Percentiles rank a stretch among this genome's conserved stretches.
Evolutionary conservation across 2,113 vertebrate genomes (phyloP).

Genomic region (Amphiprion percula): DNA sequence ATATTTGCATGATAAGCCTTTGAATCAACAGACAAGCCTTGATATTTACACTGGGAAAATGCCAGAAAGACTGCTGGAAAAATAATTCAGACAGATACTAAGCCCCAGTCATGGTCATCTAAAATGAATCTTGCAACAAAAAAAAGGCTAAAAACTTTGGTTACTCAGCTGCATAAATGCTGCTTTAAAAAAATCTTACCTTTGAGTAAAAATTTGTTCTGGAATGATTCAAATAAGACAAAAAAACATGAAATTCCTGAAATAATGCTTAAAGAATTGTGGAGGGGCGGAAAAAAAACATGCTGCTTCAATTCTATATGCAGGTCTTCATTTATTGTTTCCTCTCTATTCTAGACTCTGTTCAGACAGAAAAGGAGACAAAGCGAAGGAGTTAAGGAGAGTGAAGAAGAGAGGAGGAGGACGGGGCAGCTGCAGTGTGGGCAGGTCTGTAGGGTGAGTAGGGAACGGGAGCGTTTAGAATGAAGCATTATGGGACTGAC

Average conservation of each 20-base stretch:
- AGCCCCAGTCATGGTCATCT: conserved; percentile 44
- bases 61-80: conserved; percentile 40
- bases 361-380: conserved; percentile 58
- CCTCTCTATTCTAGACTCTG: conserved; percentile 71
- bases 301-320: conserved; percentile 40
- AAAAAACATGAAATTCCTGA: conserved; percentile 28
- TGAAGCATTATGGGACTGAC: conserved; percentile 83
- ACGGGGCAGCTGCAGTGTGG: conserved; percentile 79
- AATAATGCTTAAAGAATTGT: conserved; percentile 25
- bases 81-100: conserved; percentile 49
- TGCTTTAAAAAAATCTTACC: conserved; percentile 57
- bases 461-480: conserved; percentile 83
- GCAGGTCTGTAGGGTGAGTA: conserved; percentile 86
- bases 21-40: conserved; percentile 57
- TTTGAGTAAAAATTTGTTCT: conserved; percentile 62
- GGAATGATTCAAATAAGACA: conserved; percentile 52
- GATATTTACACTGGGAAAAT: conserved; percentile 63
- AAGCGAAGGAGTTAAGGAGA: conserved; percentile 65
- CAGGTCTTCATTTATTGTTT: conserved; percentile 60
- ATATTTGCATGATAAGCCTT: conserved; percentile 58
- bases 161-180: conserved; percentile 30
- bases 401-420: conserved; percentile 73
- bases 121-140: conserved; percentile 45
- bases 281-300: background rate
- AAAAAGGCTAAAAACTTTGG: conserved; percentile 35